These are phyloP conservation scores for Spea multiplicata DNA, from an alignment of 2,113 vertebrate species.

Conservation along the genomic window DNA sequence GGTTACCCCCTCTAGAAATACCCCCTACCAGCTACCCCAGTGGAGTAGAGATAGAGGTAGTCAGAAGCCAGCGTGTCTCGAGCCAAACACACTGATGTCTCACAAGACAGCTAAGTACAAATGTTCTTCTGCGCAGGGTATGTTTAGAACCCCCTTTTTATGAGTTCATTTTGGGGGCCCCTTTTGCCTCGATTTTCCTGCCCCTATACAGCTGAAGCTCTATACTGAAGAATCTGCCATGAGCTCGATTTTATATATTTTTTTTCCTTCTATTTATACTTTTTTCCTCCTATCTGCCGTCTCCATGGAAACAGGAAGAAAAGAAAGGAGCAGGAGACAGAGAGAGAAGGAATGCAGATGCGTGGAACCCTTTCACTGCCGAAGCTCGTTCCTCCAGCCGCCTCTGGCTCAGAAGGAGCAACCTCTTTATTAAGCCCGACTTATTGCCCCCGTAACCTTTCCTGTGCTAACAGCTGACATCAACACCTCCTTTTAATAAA, in stretches of 20 bases:
- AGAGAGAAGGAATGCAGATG: slow-evolving; percentile 33
- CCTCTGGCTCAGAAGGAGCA: not conserved
- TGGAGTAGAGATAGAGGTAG: no score
- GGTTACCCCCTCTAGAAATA: no score
- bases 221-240: slow-evolving; percentile 33
- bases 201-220: not conserved
- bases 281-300: slow-evolving; percentile 29
- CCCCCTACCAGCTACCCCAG: no score
- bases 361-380: slow-evolving; percentile 26
- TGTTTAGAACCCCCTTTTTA: no score
- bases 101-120: no score
- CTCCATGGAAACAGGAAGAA: slow-evolving; percentile 45
- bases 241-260: slow-evolving; percentile 1
- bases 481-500: not conserved
- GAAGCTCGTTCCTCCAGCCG: not conserved
- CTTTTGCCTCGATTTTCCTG: not conserved
- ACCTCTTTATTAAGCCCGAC: not conserved
- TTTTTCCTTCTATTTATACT: not conserved
- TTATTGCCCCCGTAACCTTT: slow-evolving; percentile 5
- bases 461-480: not conserved
- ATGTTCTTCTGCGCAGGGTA: no score
- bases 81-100: no score
- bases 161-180: not conserved
- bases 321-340: slow-evolving; percentile 28
- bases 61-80: no score